Evolutionary conservation across 2,113 vertebrate species (phyloP).

Genomic region (Ifrita kowaldi): DNA sequence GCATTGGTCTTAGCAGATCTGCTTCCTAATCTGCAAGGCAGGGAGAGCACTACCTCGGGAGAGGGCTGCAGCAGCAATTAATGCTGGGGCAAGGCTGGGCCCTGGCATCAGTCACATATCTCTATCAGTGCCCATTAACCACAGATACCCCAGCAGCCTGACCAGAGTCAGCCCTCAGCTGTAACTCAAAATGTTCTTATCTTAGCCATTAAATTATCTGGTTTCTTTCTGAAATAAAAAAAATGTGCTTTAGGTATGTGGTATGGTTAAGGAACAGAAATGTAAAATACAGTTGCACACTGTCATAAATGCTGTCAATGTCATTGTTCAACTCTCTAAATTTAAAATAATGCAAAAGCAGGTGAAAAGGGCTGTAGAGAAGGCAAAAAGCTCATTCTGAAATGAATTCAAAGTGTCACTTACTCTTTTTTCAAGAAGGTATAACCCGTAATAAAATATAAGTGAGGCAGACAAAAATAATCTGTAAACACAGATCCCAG

Average conservation of each 20-base stretch:
- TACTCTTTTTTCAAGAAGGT: background rate
- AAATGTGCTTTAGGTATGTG: background rate
- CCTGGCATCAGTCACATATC: background rate
- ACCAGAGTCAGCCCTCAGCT: background rate
- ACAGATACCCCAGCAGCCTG: rapidly evolving
- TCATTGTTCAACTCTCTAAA: background rate
- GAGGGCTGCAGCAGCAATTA: background rate
- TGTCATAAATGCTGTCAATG: background rate
- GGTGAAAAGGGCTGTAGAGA: background rate
- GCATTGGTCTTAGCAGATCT: background rate
- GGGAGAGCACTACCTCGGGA: background rate
- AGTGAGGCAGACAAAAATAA: background rate
- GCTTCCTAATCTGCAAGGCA: slow-evolving; percentile 18
- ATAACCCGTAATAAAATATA: background rate
- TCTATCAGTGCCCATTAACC: background rate
- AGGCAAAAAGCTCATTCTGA: background rate
- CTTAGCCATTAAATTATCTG: background rate
- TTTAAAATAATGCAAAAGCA: background rate
- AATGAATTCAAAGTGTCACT: background rate
- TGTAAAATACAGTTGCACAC: background rate
- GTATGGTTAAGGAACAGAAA: background rate
- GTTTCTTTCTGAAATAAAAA: background rate
- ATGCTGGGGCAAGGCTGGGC: background rate
- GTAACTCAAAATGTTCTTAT: background rate
- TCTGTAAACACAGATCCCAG: background rate